These are phyloP conservation scores for Blastobasis adustella DNA, from an alignment of 2,888 invertebrate genomes.

Conservation along the genomic window DNA sequence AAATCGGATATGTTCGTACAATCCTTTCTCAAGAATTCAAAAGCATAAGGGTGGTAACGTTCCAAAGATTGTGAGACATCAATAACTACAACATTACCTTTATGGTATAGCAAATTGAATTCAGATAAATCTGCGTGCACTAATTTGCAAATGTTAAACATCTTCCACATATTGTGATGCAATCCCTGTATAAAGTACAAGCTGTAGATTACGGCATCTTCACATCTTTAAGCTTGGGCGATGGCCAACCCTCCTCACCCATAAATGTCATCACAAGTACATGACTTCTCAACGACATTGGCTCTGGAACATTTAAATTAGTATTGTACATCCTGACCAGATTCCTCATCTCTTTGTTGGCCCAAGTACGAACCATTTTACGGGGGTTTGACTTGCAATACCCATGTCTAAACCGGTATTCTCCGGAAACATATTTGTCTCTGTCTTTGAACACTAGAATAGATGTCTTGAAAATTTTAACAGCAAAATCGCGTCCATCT, in stretches of 20 bases:
- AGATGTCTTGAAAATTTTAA: conserved; percentile 98
- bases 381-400: conserved; percentile 96
- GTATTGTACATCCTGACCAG: conserved; percentile 88
- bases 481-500: conserved; percentile 81
- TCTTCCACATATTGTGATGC: conserved; percentile 92
- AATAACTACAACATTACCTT: conserved; percentile 91
- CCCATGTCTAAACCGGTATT: conserved; percentile 94
- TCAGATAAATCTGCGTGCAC: conserved; percentile 99
- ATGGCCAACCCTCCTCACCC: conserved; percentile 94
- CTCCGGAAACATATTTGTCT: conserved; percentile 97
- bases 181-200: conserved; percentile 86
- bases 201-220: conserved; percentile 83
- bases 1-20: conserved; percentile 94
- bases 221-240: conserved; percentile 91
- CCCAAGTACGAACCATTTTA: conserved; percentile 99
- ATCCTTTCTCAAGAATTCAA: conserved; percentile 95
- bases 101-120: conserved; percentile 92
- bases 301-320: conserved; percentile 91
- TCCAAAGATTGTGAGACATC: conserved; percentile 99
- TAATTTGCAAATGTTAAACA: conserved; percentile 94
- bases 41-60: conserved; percentile 96
- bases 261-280: conserved; percentile 97
- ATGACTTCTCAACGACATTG: conserved; percentile 89
- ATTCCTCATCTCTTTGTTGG: conserved; percentile 99
- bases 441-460: conserved; percentile 98